A percentile compares a stretch with the other conserved stretches of the same genome.
phyloP scores from a whole-genome alignment of 2,888 invertebrate species.

The Caenorhabditis doughertyi region DNA sequence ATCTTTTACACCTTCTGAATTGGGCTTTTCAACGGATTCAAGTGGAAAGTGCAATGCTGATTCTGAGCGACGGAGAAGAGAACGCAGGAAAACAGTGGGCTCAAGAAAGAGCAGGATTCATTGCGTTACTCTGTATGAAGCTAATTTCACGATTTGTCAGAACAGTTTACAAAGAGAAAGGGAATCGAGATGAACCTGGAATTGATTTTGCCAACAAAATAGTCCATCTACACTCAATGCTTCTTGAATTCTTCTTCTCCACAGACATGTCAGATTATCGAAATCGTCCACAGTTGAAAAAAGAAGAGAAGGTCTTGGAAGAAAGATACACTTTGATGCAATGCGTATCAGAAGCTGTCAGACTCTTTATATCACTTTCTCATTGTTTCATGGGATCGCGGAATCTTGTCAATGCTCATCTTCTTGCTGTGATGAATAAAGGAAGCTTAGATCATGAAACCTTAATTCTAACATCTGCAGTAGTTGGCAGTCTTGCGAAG shows the following conservation, averaged over 20 bases:
- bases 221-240: conserved; percentile 52
- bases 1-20: conserved; percentile 63
- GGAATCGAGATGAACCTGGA: conserved; percentile 45
- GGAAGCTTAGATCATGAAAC: conserved; percentile 3
- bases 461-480: conserved; percentile 58
- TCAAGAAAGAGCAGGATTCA: conserved; percentile 73
- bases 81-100: conserved; percentile 70
- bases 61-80: conserved; percentile 22
- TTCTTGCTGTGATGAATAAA: conserved; percentile 64
- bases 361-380: conserved; percentile 93
- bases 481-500: conserved; percentile 65
- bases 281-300: conserved; percentile 34
- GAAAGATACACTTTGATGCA: conserved; percentile 47
- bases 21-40: conserved; percentile 58
- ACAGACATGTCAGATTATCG: conserved; percentile 41
- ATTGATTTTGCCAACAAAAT: conserved; percentile 60
- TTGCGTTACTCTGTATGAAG: conserved; percentile 70
- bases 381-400: conserved; percentile 95
- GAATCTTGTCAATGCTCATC: conserved; percentile 61
- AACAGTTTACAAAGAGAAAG: conserved; percentile 53
- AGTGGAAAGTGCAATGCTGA: conserved; percentile 29
- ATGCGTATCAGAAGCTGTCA: conserved; percentile 89
- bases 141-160: conserved; percentile 55
- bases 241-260: conserved; percentile 55
- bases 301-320: conserved; percentile 36